Conservation (phyloP, 2,888 invertebrate genomes). For the Caenorhabditis wallacei region DNA sequence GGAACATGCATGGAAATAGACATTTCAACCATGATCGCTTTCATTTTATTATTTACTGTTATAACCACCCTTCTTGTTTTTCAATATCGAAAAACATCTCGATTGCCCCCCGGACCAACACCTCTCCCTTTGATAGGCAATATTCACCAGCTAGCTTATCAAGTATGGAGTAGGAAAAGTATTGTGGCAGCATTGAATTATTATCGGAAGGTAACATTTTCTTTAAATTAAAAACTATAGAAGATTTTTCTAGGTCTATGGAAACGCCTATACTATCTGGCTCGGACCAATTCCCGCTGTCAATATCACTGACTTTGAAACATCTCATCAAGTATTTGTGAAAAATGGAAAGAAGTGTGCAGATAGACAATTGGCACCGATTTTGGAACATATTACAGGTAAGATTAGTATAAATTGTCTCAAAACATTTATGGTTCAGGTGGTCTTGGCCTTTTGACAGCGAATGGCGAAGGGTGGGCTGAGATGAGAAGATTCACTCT, state of each 20-base stretch:
- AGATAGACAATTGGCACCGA: slow-evolving; percentile 25
- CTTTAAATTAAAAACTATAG: slow-evolving; percentile 4
- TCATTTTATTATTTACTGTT: background rate
- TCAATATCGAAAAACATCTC: background rate
- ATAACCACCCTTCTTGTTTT: background rate
- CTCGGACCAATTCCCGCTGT: slow-evolving; percentile 26
- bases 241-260: slow-evolving; percentile 22
- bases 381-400: slow-evolving; percentile 15
- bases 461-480: slow-evolving; percentile 28
- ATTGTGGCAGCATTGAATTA: slow-evolving; percentile 36
- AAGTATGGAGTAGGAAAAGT: slow-evolving; percentile 5
- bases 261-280: slow-evolving; percentile 39
- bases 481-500: slow-evolving; percentile 39
- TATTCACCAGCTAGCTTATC: slow-evolving; percentile 40
- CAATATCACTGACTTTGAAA: slow-evolving; percentile 14
- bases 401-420: too few relatives aligned
- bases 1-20: too few relatives aligned
- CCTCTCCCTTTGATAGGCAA: slow-evolving; percentile 58
- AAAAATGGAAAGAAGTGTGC: slow-evolving; percentile 31
- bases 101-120: slow-evolving; percentile 44
- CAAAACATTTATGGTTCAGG: too few relatives aligned
- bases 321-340: slow-evolving; percentile 26
- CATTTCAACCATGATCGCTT: background rate
- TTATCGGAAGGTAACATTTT: slow-evolving; percentile 16
- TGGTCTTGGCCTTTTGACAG: background rate